Base-by-base conservation (phyloP, 2,888 invertebrate genomes). In the Cephalotes varians region DNA sequence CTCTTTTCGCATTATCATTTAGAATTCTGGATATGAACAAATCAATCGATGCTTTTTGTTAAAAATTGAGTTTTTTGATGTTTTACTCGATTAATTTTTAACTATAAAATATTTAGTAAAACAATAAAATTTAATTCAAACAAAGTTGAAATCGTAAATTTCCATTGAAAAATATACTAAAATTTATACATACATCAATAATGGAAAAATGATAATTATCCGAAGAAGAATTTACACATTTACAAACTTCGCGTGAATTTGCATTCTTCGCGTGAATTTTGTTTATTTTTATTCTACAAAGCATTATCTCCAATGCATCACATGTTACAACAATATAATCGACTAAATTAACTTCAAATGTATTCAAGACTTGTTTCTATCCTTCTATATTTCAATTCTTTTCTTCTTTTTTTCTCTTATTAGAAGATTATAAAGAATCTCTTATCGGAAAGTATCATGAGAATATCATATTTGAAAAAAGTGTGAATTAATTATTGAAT, bases 281-380 rank as follows among this genome's bases (percentile, higher is more conserved):
- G 83, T 88, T 89, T 83, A 76, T 64, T 76, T 37, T 84, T 81
- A 83, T 62, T n/a, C 82, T 88, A 89, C 85, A 87, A 81, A 89
- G 87, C 77, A 81, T 81, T 58, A 47, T 58, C 40, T 65, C 40
- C 73, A 81, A 72, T 73, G 67, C 71, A 86, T 73, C 62, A 71
- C 51, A 86, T 81, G 49, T 87, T 73, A 69, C 51, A 21, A 82
- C 77, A 65, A 79, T 54, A 49, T 44, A 72, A 71, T 54, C 77
- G 72, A 82, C 31, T 40, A 73, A 73, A 21, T 62, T 10, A 73
- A n/a, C 49, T 60, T 49, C 21, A 80, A 51, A 62, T 28, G n/a
- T 34, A 0, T 49, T 73, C 28, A 15, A 60, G 73, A 62, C 10
- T 15, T 54, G 25, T 74, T n/a, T n/a, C n/a, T n/a, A n/a, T n/a